Percentiles rank a stretch among this genome's conserved stretches.
Evolutionary conservation across 2,113 vertebrate species (phyloP).

Genomic region (Herpetotheres cachinnans): DNA sequence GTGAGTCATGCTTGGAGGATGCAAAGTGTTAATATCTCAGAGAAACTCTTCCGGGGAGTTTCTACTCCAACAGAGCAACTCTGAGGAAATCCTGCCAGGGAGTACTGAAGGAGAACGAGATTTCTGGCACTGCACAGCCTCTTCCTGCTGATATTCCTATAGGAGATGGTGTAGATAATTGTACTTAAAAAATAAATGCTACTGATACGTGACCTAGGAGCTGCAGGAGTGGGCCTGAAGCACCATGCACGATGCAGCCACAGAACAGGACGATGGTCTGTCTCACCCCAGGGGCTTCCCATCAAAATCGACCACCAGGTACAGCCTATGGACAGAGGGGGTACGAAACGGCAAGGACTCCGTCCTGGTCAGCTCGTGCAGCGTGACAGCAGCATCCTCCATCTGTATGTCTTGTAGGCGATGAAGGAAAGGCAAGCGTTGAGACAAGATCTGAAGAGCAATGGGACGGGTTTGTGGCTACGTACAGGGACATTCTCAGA

Average conservation of each 20-base stretch:
- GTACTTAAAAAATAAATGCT: neutral
- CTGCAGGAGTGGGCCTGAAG: neutral
- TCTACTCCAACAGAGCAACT: neutral
- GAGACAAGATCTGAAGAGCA: neutral
- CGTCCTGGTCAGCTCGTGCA: neutral
- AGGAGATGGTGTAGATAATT: neutral
- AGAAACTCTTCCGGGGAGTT: neutral
- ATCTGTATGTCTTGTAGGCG: neutral
- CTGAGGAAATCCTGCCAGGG: neutral
- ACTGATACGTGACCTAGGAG: neutral
- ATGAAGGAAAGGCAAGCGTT: fast-evolving
- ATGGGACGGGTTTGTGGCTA: neutral
- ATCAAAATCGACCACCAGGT: neutral
- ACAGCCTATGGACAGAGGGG: neutral
- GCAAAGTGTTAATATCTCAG: neutral
- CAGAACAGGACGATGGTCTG: neutral
- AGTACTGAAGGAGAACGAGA: neutral
- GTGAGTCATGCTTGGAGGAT: fast-evolving
- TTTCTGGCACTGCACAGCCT: neutral
- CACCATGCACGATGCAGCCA: neutral
- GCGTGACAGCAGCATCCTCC: fast-evolving
- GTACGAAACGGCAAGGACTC: neutral
- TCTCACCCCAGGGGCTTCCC: neutral
- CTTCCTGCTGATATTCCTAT: neutral
- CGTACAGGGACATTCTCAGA: neutral